Evolutionary conservation across 2,113 vertebrate species (phyloP).

Genomic region (Eolophus roseicapilla): DNA sequence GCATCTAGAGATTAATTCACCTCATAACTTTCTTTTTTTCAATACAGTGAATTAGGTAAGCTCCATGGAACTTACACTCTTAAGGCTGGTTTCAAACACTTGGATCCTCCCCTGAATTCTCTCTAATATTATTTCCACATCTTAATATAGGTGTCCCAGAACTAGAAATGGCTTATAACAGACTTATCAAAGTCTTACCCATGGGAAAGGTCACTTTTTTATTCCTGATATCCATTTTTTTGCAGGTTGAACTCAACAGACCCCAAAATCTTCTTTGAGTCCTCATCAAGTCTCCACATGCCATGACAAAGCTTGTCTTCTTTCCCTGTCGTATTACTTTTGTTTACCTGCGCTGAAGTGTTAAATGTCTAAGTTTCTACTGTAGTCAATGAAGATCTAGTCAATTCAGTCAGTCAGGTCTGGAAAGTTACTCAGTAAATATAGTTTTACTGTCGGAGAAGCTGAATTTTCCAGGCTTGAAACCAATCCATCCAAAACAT

Average conservation of each 20-base stretch:
- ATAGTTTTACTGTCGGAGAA: not conserved
- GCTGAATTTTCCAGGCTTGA: not conserved
- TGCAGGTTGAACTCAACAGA: not conserved
- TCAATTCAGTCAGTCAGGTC: not conserved
- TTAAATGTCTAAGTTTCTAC: not conserved
- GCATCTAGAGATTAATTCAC: not conserved
- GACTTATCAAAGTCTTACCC: not conserved
- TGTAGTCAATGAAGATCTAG: not conserved
- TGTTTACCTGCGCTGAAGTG: not conserved
- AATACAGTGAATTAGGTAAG: not conserved
- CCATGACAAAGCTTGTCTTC: not conserved
- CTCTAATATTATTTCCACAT: not conserved
- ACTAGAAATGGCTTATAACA: not conserved
- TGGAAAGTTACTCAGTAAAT: not conserved
- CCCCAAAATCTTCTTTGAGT: fast-evolving
- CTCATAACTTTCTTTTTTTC: not conserved
- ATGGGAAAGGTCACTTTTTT: not conserved
- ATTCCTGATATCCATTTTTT: not conserved
- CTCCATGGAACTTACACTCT: not conserved
- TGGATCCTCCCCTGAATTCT: not conserved
- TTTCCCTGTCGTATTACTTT: not conserved
- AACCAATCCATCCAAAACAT: not conserved
- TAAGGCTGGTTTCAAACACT: not conserved
- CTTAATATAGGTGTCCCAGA: not conserved
- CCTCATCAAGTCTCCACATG: not conserved